Evolutionary conservation across 2,113 vertebrate genomes (phyloP).

Genomic region (Prinia subflava): DNA sequence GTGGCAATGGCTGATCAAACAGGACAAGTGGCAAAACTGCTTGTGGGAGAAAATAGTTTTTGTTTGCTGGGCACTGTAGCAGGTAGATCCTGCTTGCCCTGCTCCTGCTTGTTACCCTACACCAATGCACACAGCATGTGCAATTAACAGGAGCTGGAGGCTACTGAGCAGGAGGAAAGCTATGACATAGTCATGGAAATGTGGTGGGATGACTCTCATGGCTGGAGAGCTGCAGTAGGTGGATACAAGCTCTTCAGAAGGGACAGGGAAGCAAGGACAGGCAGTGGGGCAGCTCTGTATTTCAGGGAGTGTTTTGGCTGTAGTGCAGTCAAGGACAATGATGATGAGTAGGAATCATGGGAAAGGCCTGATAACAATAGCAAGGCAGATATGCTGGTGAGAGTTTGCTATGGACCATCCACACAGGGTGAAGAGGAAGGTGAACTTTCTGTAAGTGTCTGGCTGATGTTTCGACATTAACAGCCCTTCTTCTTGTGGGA

Average conservation of each 20-base stretch:
- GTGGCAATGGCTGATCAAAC: not conserved
- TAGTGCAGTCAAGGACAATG: not conserved
- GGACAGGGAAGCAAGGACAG: not conserved
- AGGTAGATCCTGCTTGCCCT: not conserved
- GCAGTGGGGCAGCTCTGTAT: not conserved
- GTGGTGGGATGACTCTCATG: not conserved
- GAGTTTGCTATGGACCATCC: too few species aligned
- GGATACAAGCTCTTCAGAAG: not conserved
- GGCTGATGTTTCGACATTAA: not conserved
- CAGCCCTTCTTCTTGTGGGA: not conserved
- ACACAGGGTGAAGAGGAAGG: not conserved
- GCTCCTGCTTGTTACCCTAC: not conserved
- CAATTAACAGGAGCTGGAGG: not conserved
- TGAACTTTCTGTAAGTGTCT: not conserved
- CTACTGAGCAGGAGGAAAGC: not conserved
- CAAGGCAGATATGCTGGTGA: not conserved
- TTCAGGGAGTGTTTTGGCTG: not conserved
- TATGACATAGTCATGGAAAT: fast-evolving
- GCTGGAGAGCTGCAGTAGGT: not conserved
- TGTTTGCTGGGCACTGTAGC: not conserved
- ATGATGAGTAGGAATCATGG: not conserved
- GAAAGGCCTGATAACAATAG: not conserved
- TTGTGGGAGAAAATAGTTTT: not conserved
- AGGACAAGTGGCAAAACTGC: not conserved
- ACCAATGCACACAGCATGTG: fast-evolving